Evolutionary conservation across 2,888 invertebrate genomes (phyloP).

Genomic region (Andrena chrysosceles): DNA sequence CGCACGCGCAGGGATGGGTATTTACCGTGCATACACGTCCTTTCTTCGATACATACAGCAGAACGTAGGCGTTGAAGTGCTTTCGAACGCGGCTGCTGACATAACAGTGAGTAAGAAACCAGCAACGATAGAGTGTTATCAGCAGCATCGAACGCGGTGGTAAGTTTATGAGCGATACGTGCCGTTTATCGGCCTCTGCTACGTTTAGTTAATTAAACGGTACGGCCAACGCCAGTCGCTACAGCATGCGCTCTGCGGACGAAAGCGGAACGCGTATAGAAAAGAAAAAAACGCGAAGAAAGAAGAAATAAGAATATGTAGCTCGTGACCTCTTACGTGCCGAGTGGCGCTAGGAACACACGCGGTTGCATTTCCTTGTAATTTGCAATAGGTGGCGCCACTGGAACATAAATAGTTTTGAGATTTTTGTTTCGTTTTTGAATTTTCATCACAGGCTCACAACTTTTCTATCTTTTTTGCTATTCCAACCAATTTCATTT

Average conservation of each 20-base stretch:
- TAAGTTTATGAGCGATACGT: conserved; percentile 79
- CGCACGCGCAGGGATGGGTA: background rate
- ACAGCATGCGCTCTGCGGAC: background rate
- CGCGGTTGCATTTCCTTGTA: conserved; percentile 43
- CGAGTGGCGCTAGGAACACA: conserved; percentile 24
- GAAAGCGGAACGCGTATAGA: background rate
- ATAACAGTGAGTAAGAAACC: conserved; percentile 67
- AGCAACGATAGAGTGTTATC: conserved; percentile 76
- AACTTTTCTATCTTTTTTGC: no score
- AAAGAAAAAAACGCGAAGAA: background rate
- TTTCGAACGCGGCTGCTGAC: conserved; percentile 72
- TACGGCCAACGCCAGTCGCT: conserved; percentile 15
- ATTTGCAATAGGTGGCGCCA: conserved; percentile 74
- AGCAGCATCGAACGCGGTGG: conserved; percentile 75
- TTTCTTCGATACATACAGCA: conserved; percentile 43
- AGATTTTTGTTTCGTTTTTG: no score
- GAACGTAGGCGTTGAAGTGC: conserved; percentile 78
- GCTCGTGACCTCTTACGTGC: background rate
- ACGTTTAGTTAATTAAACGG: conserved; percentile 81
- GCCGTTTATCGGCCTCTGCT: conserved; percentile 77
- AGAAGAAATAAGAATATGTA: background rate
- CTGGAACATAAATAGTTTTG: conserved; percentile 35
- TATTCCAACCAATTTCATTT: no score
- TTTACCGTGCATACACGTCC: conserved; percentile 33
- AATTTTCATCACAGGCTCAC: no score